Conservation (phyloP, 2,888 invertebrate species). For the Pilophorus perplexus region DNA sequence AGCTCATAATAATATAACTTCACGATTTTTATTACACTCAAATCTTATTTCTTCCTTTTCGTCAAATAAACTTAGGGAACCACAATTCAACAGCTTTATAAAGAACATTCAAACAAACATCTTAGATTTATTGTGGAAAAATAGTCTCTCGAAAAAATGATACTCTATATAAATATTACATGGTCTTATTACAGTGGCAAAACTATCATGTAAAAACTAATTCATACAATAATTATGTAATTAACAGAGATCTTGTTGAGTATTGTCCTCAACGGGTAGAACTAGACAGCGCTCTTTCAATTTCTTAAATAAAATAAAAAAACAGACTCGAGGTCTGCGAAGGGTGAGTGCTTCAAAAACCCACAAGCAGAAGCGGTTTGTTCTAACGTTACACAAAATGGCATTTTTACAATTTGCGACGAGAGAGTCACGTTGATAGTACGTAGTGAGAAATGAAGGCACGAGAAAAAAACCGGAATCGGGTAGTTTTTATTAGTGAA, state of each 20-base stretch:
- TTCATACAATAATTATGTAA: constrained; percentile 23
- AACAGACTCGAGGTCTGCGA: too few species aligned
- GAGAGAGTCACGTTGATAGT: too few species aligned
- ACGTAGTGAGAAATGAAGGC: too few species aligned
- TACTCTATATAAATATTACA: constrained; percentile 26
- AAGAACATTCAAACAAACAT: constrained; percentile 8
- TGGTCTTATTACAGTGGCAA: constrained; percentile 19
- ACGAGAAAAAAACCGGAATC: too few species aligned
- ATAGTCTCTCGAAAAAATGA: constrained; percentile 30
- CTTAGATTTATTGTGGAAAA: constrained; percentile 24
- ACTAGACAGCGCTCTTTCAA: constrained; percentile 1
- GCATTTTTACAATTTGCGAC: too few species aligned
- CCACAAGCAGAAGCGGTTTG: too few species aligned
- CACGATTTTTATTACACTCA: constrained; percentile 25
- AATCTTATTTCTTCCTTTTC: constrained; percentile 2
- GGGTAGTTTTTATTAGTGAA: too few species aligned
- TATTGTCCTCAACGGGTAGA: constrained; percentile 16
- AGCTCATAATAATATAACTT: constrained; percentile 16
- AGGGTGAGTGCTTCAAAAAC: too few species aligned
- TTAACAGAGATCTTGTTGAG: constrained; percentile 33
- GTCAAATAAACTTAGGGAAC: constrained; percentile 30
- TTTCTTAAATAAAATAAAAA: too few species aligned
- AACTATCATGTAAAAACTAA: constrained; percentile 21
- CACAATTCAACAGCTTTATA: constrained; percentile 18
- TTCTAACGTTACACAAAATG: too few species aligned